These are phyloP conservation scores for Tricholaema leucomelas DNA, from an alignment of 2,113 vertebrate species.

Conservation along the genomic window DNA sequence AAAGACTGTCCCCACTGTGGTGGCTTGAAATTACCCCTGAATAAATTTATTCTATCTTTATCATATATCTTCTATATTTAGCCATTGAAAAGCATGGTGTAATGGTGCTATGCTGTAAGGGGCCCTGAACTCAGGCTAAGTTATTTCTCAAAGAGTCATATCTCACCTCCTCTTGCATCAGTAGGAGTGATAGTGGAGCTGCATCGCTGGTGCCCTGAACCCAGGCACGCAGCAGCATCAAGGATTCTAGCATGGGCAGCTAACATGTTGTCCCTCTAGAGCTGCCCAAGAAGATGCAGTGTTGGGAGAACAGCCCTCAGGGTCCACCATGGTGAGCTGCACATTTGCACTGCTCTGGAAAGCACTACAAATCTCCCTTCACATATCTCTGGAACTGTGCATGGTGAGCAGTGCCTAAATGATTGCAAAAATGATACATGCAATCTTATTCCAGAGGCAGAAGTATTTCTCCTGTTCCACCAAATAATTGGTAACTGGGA, in stretches of 20 bases:
- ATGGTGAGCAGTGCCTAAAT: background rate
- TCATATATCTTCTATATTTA: too few relatives aligned
- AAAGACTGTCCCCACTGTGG: too few relatives aligned
- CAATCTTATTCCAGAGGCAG: background rate
- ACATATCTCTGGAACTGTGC: rapidly evolving
- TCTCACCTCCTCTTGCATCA: rapidly evolving
- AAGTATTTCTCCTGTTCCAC: background rate
- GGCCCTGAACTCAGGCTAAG: background rate
- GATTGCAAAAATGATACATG: background rate
- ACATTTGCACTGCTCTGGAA: background rate
- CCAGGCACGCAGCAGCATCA: rapidly evolving
- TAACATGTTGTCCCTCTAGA: background rate
- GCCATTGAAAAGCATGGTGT: background rate
- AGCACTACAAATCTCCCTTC: background rate
- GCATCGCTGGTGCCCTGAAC: background rate
- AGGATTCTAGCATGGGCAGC: background rate
- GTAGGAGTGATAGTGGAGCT: background rate
- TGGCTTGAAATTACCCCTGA: too few relatives aligned
- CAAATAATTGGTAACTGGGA: background rate
- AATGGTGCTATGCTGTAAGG: background rate
- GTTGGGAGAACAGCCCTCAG: background rate
- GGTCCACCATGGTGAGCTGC: rapidly evolving
- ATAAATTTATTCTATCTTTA: too few relatives aligned
- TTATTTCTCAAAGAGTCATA: background rate
- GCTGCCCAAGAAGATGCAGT: background rate